Conservation (phyloP, 2,113 vertebrate genomes). For the Cepphus grylle region DNA sequence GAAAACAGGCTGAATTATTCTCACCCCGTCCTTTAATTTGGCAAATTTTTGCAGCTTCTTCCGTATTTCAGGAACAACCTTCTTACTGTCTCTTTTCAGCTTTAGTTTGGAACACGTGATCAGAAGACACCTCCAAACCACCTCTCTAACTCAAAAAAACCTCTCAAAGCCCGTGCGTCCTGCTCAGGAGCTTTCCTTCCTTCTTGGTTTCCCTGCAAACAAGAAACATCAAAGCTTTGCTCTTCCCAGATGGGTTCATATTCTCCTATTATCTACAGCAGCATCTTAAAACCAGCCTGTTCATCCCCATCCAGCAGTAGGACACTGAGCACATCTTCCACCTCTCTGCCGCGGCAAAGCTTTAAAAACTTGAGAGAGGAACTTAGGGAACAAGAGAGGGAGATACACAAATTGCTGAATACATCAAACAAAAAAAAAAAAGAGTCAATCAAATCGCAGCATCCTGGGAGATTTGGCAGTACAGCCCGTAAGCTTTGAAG, state of each 20-base stretch:
- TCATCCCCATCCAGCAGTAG: not conserved
- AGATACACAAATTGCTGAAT: too few relatives aligned
- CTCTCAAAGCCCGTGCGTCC: not conserved
- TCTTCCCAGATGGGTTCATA: not conserved
- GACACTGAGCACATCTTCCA: fast-evolving
- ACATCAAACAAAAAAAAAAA: not conserved
- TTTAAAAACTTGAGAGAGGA: not conserved
- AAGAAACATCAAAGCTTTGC: not conserved
- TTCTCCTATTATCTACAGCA: not conserved
- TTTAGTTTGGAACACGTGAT: not conserved
- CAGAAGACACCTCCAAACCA: not conserved
- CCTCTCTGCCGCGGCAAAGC: not conserved
- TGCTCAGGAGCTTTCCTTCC: not conserved
- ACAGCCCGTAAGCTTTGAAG: not conserved
- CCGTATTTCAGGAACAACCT: not conserved
- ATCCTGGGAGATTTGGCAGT: not conserved
- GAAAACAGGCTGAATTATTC: not conserved
- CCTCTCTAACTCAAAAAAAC: not conserved
- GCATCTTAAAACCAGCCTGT: not conserved
- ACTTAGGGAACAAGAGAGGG: not conserved
- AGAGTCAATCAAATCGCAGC: too few relatives aligned
- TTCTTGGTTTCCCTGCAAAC: not conserved
- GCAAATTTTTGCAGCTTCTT: not conserved
- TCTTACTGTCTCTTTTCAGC: not conserved
- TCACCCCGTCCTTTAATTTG: not conserved